A percentile compares a stretch with the other conserved stretches of the same genome.
Conservation (phyloP, 2,888 invertebrate genomes). For the Gari tellinella region DNA sequence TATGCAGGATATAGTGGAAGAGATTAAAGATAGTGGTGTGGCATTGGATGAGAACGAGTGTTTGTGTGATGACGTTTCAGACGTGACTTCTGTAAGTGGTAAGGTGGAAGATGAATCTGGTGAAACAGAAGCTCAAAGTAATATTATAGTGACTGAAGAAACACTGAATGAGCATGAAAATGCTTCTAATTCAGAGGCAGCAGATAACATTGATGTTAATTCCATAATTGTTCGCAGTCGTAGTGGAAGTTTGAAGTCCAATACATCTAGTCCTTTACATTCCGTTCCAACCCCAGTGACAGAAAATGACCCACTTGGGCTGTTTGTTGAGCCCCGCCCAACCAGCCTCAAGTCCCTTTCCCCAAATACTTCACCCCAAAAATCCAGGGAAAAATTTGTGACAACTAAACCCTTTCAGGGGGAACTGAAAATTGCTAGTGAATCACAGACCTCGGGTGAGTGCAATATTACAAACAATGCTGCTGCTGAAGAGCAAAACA, state of each 20-base stretch:
- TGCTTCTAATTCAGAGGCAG: neutral
- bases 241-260: conserved; percentile 49
- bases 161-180: neutral
- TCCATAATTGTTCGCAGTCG: conserved; percentile 22
- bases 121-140: neutral
- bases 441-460: conserved; percentile 38
- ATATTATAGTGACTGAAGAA: neutral
- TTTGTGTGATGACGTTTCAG: conserved; percentile 9
- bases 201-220: conserved; percentile 8
- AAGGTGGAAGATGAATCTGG: neutral
- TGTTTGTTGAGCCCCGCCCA: conserved; percentile 85
- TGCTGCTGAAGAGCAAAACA: neutral
- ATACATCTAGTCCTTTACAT: conserved; percentile 61
- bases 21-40: conserved; percentile 73
- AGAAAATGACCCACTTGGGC: conserved; percentile 96
- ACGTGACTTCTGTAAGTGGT: neutral
- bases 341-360: conserved; percentile 3
- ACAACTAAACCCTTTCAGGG: conserved; percentile 47
- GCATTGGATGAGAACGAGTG: conserved; percentile 63
- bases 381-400: conserved; percentile 43
- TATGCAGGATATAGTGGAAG: conserved; percentile 50
- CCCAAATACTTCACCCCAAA: conserved; percentile 46
- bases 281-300: conserved; percentile 91
- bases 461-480: conserved; percentile 40
- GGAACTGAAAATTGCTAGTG: conserved; percentile 34